These are phyloP conservation scores for Oryzias dopingdopingensis DNA, from an alignment of 2,797 vertebrate species.

Conservation along the genomic window DNA sequence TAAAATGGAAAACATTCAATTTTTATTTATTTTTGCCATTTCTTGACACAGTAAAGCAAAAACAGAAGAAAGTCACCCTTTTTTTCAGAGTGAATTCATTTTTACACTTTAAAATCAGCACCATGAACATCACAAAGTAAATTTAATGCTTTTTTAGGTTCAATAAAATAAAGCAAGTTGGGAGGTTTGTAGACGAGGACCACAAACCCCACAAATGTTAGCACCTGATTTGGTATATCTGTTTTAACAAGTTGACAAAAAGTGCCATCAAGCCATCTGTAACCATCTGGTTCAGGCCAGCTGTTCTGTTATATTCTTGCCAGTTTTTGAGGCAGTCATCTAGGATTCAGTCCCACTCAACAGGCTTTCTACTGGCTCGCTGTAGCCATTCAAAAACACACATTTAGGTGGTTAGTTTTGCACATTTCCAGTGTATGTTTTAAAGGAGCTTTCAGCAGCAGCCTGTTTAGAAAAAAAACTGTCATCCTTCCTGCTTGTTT, in stretches of 20 bases:
- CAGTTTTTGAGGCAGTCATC: not conserved
- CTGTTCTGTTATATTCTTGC: constrained; percentile 1
- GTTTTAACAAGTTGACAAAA: constrained; percentile 6
- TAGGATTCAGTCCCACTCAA: constrained; percentile 6
- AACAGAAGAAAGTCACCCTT: too few relatives aligned
- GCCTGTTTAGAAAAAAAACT: constrained; percentile 15
- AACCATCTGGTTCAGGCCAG: not conserved
- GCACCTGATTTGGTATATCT: not conserved
- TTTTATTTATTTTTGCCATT: too few relatives aligned
- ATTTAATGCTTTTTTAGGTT: too few relatives aligned
- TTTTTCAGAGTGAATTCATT: too few relatives aligned
- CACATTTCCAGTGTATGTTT: constrained; percentile 19
- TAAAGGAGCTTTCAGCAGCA: constrained; percentile 14
- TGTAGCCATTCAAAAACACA: constrained; percentile 10
- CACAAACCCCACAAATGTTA: not conserved
- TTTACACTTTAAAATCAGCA: too few relatives aligned
- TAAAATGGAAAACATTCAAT: too few relatives aligned
- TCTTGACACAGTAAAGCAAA: too few relatives aligned
- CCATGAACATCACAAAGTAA: too few relatives aligned
- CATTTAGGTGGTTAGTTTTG: constrained; percentile 15
- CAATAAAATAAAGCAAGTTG: too few relatives aligned
- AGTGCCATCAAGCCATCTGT: not conserved
- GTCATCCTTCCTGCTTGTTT: not conserved
- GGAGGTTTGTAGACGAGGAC: too few relatives aligned
- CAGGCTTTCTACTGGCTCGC: not conserved